A percentile compares a stretch with the other conserved stretches of the same genome.
Conservation (phyloP, 2,113 vertebrate genomes). For the Plecturocebus donacophilus region DNA sequence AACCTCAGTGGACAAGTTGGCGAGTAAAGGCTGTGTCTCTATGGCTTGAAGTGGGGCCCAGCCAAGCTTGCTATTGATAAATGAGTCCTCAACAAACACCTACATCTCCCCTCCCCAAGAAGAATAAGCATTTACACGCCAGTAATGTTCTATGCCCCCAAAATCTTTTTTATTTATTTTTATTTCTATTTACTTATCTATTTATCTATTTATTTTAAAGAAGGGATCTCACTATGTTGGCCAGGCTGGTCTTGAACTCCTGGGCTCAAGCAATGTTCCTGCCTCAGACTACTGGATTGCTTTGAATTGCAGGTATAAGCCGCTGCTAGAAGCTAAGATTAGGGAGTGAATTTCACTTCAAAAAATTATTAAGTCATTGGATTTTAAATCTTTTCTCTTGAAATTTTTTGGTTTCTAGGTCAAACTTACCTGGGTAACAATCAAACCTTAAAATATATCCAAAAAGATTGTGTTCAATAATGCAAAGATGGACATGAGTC, state of each 20-base stretch:
- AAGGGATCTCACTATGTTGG: too few species aligned
- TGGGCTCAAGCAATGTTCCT: too few species aligned
- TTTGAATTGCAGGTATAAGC: too few species aligned
- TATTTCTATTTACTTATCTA: too few species aligned
- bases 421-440: background rate
- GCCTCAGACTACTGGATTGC: too few species aligned
- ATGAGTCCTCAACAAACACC: background rate
- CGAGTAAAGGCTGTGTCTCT: background rate
- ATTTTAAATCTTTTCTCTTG: background rate
- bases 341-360: background rate
- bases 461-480: background rate
- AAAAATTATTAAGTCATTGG: background rate
- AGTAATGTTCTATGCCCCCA: background rate
- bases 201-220: too few species aligned
- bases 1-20: background rate
- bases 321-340: background rate
- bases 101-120: background rate
- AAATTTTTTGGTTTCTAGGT: background rate
- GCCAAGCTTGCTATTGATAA: background rate
- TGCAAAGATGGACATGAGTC: background rate
- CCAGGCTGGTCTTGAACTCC: too few species aligned
- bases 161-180: background rate
- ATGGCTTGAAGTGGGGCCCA: too few species aligned
- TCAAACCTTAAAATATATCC: background rate
- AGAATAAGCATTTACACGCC: background rate